A percentile compares a stretch with the other conserved stretches of the same genome.
Conservation (phyloP, 2,113 vertebrate genomes). For the Chaetodon auriga region DNA sequence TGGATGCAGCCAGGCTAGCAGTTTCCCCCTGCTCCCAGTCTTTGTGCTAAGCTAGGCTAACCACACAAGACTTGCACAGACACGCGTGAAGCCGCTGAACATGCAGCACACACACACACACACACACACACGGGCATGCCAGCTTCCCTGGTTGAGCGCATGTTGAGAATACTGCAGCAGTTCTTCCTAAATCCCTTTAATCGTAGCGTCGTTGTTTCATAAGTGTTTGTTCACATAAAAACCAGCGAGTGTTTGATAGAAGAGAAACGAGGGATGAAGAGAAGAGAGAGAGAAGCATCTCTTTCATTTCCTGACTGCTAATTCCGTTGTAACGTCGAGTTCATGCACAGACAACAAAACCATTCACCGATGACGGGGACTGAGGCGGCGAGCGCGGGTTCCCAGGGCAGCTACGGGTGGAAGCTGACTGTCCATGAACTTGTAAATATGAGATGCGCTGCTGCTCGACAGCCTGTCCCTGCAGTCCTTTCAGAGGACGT, state of each 20-base stretch:
- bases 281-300: neutral
- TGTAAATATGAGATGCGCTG: no score
- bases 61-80: neutral
- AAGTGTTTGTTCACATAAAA: slow-evolving; percentile 13
- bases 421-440: neutral
- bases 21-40: neutral
- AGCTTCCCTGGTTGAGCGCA: neutral
- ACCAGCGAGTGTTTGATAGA: neutral
- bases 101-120: neutral
- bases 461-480: neutral
- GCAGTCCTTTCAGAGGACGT: neutral
- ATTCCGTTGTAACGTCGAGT: neutral
- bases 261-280: neutral
- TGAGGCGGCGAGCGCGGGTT: slow-evolving; percentile 19
- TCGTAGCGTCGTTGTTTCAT: neutral
- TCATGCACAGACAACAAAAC: slow-evolving; percentile 14
- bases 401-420: slow-evolving; percentile 12
- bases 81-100: neutral
- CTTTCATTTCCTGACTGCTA: neutral
- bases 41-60: slow-evolving; percentile 30
- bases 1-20: neutral
- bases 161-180: neutral
- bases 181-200: slow-evolving; percentile 33
- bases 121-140: slow-evolving; percentile 2
- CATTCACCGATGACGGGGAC: neutral